Conservation (phyloP, 1,140 invertebrate genomes). For the Tribolium madens region DNA sequence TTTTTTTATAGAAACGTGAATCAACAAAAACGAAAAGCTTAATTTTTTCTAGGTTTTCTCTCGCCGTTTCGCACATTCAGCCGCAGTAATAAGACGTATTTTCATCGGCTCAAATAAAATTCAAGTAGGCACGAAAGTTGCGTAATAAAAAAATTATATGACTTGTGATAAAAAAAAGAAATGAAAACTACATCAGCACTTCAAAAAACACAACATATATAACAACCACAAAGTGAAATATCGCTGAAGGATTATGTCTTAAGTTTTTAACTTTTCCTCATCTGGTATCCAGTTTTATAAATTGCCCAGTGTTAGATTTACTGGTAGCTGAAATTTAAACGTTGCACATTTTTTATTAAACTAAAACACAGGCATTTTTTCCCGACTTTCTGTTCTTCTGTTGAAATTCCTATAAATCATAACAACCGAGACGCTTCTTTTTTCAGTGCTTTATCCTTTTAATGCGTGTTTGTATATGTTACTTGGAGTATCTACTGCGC, state of each 20-base stretch:
- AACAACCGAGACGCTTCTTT: neutral
- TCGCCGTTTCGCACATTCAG: neutral
- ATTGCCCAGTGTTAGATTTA: slow-evolving; percentile 22
- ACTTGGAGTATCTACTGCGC: neutral
- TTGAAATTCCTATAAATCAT: slow-evolving; percentile 22
- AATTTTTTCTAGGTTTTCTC: neutral
- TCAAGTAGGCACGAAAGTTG: slow-evolving; percentile 23
- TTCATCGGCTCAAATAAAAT: slow-evolving; percentile 10
- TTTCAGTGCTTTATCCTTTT: slow-evolving; percentile 33
- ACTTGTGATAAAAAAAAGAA: slow-evolving; percentile 3
- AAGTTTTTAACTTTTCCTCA: slow-evolving; percentile 24
- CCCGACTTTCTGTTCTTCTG: neutral
- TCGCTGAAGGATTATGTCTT: slow-evolving; percentile 8
- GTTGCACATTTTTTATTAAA: slow-evolving; percentile 20
- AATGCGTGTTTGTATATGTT: slow-evolving; percentile 30
- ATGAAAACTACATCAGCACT: slow-evolving; percentile 15
- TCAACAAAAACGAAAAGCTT: neutral
- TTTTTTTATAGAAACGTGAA: slow-evolving; percentile 12
- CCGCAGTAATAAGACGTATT: slow-evolving; percentile 20
- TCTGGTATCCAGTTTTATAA: slow-evolving; percentile 6
- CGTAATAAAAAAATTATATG: slow-evolving; percentile 28
- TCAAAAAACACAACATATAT: slow-evolving; percentile 14
- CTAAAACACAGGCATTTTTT: slow-evolving; percentile 5
- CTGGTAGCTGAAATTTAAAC: slow-evolving; percentile 27
- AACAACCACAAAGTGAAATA: slow-evolving; percentile 26